phyloP scores from a whole-genome alignment of 2,113 vertebrate species.

The Callionymus lyra region DNA sequence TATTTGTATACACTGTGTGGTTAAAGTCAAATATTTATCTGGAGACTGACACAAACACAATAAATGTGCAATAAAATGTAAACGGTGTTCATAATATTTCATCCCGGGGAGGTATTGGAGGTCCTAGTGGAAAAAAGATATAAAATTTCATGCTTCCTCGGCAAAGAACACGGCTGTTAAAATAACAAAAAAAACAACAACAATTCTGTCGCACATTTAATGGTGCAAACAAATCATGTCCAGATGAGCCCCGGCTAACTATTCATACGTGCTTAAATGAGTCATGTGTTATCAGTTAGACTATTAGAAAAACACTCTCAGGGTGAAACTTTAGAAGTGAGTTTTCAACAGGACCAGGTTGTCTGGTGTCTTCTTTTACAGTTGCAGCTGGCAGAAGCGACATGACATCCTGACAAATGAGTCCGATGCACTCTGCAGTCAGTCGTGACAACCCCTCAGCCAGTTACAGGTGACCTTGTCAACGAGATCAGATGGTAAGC shows the following conservation, averaged over 20 bases:
- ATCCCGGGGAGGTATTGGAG: conserved; percentile 33
- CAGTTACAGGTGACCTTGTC: conserved; percentile 52
- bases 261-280: conserved; percentile 3
- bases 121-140: conserved; percentile 37
- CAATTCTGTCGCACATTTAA: conserved; percentile 45
- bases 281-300: conserved; percentile 20
- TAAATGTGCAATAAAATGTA: conserved; percentile 22
- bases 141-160: conserved; percentile 48
- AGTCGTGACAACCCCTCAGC: conserved; percentile 34
- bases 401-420: conserved; percentile 39
- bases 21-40: too few relatives aligned
- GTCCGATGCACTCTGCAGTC: conserved; percentile 32
- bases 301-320: too few relatives aligned
- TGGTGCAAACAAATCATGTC: conserved; percentile 51
- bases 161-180: conserved; percentile 43
- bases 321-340: too few relatives aligned
- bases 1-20: too few relatives aligned
- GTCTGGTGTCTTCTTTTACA: conserved; percentile 4
- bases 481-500: conserved; percentile 34
- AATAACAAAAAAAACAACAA: conserved; percentile 23
- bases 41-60: conserved; percentile 23
- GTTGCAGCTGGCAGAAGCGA: conserved; percentile 6
- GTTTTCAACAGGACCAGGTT: too few relatives aligned
- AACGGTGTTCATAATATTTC: conserved; percentile 29
- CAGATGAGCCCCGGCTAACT: conserved; percentile 29